phyloP scores from a whole-genome alignment of 2,113 vertebrate species.

The Theristicus caerulescens region DNA sequence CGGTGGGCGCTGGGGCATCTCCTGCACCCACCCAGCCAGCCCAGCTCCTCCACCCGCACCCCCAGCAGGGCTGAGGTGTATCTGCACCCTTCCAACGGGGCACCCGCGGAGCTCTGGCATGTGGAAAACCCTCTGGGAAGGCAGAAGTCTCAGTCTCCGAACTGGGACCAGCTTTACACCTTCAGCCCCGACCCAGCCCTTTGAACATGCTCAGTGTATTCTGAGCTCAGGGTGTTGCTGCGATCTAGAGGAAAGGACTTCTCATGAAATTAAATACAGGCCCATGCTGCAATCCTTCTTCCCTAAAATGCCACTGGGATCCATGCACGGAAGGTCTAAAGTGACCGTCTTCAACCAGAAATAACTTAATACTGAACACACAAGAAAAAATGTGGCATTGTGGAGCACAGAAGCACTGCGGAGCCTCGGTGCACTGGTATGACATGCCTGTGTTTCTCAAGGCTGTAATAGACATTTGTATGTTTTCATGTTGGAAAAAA shows the following conservation, averaged over 20 bases:
- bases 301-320: background rate
- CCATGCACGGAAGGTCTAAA: accelerated
- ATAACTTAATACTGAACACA: background rate
- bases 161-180: accelerated
- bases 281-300: background rate
- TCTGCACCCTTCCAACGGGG: background rate
- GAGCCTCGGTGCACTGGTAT: background rate
- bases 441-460: accelerated
- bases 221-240: background rate
- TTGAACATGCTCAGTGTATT: accelerated
- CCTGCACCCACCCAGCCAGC: background rate
- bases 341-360: background rate
- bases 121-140: background rate
- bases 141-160: background rate
- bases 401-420: accelerated
- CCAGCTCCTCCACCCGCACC: background rate
- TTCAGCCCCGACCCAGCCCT: background rate
- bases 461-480: background rate
- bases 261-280: background rate
- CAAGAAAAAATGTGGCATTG: accelerated
- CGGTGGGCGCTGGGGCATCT: background rate
- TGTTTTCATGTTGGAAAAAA: too few relatives aligned
- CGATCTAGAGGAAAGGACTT: background rate
- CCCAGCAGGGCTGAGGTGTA: background rate
- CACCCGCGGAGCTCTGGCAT: background rate